Conservation (phyloP, 2,797 vertebrate genomes). For the Crypturellus tataupa region DNA sequence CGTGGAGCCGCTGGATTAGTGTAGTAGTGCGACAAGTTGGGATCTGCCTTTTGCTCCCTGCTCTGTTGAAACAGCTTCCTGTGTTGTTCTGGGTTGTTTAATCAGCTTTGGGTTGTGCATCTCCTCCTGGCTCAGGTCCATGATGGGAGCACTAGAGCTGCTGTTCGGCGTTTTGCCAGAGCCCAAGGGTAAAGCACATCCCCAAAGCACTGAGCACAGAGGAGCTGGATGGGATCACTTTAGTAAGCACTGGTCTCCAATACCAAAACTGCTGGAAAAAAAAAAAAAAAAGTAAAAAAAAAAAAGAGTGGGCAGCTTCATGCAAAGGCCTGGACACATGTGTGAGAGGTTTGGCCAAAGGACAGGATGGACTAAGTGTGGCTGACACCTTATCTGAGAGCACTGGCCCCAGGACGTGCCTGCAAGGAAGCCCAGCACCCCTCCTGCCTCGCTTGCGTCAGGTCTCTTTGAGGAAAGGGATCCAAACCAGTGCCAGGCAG, state of each 20-base stretch:
- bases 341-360: rapidly evolving
- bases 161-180: rapidly evolving
- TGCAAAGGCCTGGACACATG: rapidly evolving
- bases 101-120: neutral
- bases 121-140: neutral
- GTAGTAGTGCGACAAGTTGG: neutral
- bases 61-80: constrained; percentile 44
- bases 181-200: rapidly evolving
- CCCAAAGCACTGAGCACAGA: neutral
- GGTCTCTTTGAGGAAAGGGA: neutral
- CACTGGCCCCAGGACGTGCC: neutral
- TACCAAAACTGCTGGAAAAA: neutral
- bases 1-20: neutral
- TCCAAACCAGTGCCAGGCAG: neutral
- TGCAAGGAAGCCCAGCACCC: neutral
- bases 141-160: rapidly evolving
- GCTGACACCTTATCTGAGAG: neutral
- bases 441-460: neutral
- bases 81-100: neutral
- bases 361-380: rapidly evolving
- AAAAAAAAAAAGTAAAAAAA: too few species aligned
- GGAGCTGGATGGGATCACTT: rapidly evolving
- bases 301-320: neutral
- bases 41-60: constrained; percentile 51
- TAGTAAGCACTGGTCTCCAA: neutral